A percentile compares a stretch with the other conserved stretches of the same genome.
These are phyloP conservation scores for Bellardia bayeri DNA, from an alignment of 2,888 invertebrate species.

Conservation along the genomic window DNA sequence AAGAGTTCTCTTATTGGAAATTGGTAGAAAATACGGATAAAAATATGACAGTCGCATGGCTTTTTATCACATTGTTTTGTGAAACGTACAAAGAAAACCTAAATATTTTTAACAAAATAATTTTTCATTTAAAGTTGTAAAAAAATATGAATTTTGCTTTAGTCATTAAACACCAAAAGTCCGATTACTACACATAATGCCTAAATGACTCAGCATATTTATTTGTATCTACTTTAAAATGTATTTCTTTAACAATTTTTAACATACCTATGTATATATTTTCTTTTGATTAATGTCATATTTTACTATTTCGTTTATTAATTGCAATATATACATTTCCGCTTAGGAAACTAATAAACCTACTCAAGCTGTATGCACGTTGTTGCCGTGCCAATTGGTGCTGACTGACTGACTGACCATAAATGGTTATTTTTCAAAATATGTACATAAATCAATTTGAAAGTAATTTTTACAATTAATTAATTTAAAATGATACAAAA, in stretches of 20 bases:
- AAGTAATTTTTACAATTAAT: constrained; percentile 55
- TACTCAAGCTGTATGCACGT: constrained; percentile 8
- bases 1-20: too few relatives aligned
- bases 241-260: constrained; percentile 1
- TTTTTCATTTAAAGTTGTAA: too few relatives aligned
- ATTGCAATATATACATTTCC: constrained; percentile 46
- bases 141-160: too few relatives aligned
- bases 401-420: constrained; percentile 18
- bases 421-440: constrained; percentile 23
- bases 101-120: too few relatives aligned
- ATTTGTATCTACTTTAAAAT: neutral
- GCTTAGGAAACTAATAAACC: constrained; percentile 30
- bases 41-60: too few relatives aligned
- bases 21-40: too few relatives aligned
- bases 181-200: neutral
- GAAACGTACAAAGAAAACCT: too few relatives aligned
- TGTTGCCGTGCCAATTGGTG: neutral
- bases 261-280: neutral
- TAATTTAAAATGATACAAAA: constrained; percentile 44
- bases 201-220: constrained; percentile 6
- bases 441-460: constrained; percentile 52
- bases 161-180: too few relatives aligned
- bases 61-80: too few relatives aligned
- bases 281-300: constrained; percentile 37
- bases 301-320: constrained; percentile 16